These are phyloP conservation scores for Corythaixoides concolor DNA, from an alignment of 2,113 vertebrate species.

Conservation along the genomic window DNA sequence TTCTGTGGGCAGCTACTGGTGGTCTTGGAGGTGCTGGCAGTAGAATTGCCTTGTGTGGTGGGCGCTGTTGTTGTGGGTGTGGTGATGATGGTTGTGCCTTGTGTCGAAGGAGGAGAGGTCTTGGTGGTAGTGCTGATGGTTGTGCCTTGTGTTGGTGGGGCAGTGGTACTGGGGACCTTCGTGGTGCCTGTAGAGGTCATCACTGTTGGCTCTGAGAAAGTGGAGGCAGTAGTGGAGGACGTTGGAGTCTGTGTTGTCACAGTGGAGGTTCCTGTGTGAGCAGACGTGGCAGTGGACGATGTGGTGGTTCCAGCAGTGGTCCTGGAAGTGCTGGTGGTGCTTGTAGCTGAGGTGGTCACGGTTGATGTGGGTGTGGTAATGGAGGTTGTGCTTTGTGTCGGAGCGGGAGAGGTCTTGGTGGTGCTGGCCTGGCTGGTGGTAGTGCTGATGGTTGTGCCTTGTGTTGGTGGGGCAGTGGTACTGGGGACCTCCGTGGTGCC, in stretches of 20 bases:
- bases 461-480: too few relatives aligned
- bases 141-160: fast-evolving
- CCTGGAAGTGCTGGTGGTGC: fast-evolving
- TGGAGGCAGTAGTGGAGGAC: background rate
- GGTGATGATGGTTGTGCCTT: too few relatives aligned
- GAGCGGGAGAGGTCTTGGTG: too few relatives aligned
- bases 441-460: background rate
- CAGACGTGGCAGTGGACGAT: fast-evolving
- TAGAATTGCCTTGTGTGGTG: fast-evolving
- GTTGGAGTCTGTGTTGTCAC: fast-evolving
- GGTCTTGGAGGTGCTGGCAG: fast-evolving
- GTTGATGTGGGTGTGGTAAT: too few relatives aligned
- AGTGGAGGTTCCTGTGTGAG: fast-evolving
- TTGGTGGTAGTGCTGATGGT: too few relatives aligned
- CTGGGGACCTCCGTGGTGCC: background rate
- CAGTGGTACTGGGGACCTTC: background rate
- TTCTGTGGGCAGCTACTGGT: background rate
- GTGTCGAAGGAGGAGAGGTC: fast-evolving
- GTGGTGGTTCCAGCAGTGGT: background rate
- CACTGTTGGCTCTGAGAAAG: fast-evolving
- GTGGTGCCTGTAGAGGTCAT: background rate
- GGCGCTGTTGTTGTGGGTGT: fast-evolving
- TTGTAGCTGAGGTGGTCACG: background rate
- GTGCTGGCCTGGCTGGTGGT: too few relatives aligned
- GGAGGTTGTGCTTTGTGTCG: fast-evolving